Evolutionary conservation across 2,888 invertebrate genomes (phyloP), one percentile per base, ranked within the genome.

Genomic region (Imbricaverruca yamaguchii): DNA sequence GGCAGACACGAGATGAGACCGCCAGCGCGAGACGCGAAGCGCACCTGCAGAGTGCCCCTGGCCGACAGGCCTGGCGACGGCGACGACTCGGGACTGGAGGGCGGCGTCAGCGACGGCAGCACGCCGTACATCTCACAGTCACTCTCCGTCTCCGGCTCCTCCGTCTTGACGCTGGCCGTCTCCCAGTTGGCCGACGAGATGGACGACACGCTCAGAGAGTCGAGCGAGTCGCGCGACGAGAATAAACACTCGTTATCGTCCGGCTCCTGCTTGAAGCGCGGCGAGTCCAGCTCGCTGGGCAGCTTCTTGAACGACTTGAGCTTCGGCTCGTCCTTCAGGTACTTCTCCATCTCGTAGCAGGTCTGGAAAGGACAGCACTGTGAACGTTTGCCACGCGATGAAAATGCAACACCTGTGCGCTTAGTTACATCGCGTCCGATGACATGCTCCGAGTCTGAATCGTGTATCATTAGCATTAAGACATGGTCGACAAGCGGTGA

Each of bases 321-420:
- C 84, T 87, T 86, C 25, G 89, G 89, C 85, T 97, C 97, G 88
- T 97, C 96, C 86, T 96, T 95, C 85, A 98, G 92, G 89, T 96
- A 97, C 85, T 94, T 91, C 89, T 97, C 97, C 95, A 98, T 94
- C 89, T 97, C 97, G 90, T 97, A 95, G 88, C 96, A 96, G 87
- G 96, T 97, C 97, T 97, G 92, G 21, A 91, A 91, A 83, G 81
- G 85, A 18, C 8, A 8, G 25, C n/a, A 25, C 23, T 11, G 67
- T 10, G 23, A 67, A 67, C 25, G 23, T 67, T 11, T 25, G 23
- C 12, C 23, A 67, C 67, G 25, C 25, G 25, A 11, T 12, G 11
- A 67, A 23, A 11, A 13, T 3, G 6, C 3, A 67, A 11, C 25
- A 67, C 1, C 25, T 39, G 4, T 39, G 39, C 39, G 39, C 39